These are phyloP conservation scores for Tupaia tana DNA, from an alignment of 2,113 vertebrate species.

Conservation along the genomic window DNA sequence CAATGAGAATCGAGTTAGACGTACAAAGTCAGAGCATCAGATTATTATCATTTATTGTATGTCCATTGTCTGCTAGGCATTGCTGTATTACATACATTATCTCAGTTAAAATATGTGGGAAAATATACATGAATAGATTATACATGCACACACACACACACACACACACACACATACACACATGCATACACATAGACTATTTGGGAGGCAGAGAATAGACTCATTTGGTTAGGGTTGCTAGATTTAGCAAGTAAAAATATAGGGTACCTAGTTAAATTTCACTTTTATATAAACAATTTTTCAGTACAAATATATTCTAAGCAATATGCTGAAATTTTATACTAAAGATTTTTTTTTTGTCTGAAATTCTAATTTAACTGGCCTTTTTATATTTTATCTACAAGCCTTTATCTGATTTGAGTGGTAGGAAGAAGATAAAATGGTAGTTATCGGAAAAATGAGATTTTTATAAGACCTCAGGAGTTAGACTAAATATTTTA, in stretches of 20 bases:
- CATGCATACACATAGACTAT: neutral
- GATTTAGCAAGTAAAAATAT: neutral
- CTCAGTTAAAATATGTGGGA: neutral
- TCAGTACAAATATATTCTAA: neutral
- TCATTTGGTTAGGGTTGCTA: neutral
- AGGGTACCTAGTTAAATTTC: neutral
- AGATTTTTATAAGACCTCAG: neutral
- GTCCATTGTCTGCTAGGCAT: neutral
- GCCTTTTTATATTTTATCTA: neutral
- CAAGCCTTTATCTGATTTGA: neutral
- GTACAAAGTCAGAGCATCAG: neutral
- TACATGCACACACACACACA: neutral
- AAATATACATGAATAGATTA: neutral
- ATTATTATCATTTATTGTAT: neutral
- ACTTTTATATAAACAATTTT: neutral
- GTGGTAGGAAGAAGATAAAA: slow-evolving; percentile 11
- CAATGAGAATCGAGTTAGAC: neutral
- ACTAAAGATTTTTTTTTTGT: neutral
- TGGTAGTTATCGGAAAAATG: neutral
- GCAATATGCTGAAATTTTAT: neutral
- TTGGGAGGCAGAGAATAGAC: neutral
- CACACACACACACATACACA: neutral
- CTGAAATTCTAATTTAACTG: slow-evolving; percentile 38
- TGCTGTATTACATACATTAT: neutral
- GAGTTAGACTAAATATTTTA: neutral